Percentiles rank a stretch among this genome's conserved stretches.
Conservation (phyloP, 2,113 vertebrate genomes). For the Oryzias melastigma region DNA sequence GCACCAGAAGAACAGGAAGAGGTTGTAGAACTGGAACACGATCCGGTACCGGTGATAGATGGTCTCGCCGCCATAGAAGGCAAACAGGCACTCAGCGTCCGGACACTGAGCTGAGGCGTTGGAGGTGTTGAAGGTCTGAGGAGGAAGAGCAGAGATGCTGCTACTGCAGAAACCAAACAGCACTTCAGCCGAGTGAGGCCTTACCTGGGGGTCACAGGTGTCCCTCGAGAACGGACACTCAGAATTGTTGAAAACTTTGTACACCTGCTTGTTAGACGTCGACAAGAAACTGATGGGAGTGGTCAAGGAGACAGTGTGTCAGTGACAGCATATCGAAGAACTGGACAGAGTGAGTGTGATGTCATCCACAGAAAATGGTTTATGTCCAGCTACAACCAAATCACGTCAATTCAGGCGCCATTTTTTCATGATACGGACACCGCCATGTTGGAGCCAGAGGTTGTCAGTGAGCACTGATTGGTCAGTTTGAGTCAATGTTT, state of each 20-base stretch:
- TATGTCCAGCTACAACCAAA: too few species aligned
- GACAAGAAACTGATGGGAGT: conserved; percentile 83
- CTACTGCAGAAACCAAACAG: not conserved
- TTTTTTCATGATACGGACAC: too few species aligned
- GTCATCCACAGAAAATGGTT: too few species aligned
- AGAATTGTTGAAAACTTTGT: conserved; percentile 84
- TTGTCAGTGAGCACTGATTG: too few species aligned
- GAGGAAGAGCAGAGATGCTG: conserved; percentile 4
- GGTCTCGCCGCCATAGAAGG: conserved; percentile 91
- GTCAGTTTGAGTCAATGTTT: too few species aligned
- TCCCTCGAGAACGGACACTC: conserved; percentile 70
- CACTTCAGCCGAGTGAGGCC: not conserved
- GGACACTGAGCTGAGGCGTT: conserved; percentile 75
- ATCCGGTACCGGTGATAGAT: conserved; percentile 88
- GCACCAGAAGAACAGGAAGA: conserved; percentile 97
- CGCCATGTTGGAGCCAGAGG: too few species aligned
- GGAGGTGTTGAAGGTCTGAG: conserved; percentile 81
- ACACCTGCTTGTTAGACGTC: conserved; percentile 88
- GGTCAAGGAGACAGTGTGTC: conserved; percentile 65
- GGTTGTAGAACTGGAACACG: conserved; percentile 91
- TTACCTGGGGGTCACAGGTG: conserved; percentile 85
- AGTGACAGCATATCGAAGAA: too few species aligned
- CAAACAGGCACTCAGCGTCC: conserved; percentile 86
- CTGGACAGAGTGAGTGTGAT: too few species aligned
- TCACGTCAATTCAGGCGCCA: too few species aligned